Evolutionary conservation across 2,797 vertebrate genomes (phyloP), one percentile per base, ranked within the genome.

Genomic region (Rhynchonycteris naso): DNA sequence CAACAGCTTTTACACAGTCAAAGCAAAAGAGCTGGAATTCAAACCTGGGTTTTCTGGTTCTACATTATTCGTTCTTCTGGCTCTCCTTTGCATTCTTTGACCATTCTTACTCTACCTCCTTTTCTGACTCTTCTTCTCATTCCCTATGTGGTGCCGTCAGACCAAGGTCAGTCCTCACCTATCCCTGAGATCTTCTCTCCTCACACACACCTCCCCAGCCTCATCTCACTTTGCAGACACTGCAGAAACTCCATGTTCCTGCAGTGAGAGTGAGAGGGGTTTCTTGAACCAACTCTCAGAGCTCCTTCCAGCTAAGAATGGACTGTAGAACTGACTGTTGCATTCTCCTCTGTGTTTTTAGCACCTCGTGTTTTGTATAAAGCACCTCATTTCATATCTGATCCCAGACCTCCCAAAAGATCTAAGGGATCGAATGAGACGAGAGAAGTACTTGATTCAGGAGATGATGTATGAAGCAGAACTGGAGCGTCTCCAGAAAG

Each of bases 381-480:
- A 99, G 96, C 98, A 99, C 97, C 97, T 99, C 97, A 99, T 99
- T 97, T 99, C 99, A 82, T 99, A 99, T 97, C 98, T 99, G 98
- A 99, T 99, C 98, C 99, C 99, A 93, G 99, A 99, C 97, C 98
- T 99, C 95, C 99, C 99, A 9, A 99, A 99, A 98, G 98, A 99
- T 97, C 97, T 99, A 80, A 98, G 98, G 92, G 99, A 99, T 96
- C 97, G 99, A 43, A 99, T 99, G 99, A 98, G 99, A 87, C 98
- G 99, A 95, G 99, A 99, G 95, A 99, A 99, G 95, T 99, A 99
- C 83, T 96, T 99, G 61, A 99, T 99, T 97, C 99, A 99, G 97
- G 99, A 99, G 97, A 99, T 99, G 99, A 99, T 99, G 98, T 99
- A 99, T 50, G 99, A 99, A 97, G 99, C 99, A 4, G 99, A 99